Evolutionary conservation across 2,113 vertebrate genomes (phyloP), one percentile per base, ranked within the genome.

Genomic region (Smithornis capensis): DNA sequence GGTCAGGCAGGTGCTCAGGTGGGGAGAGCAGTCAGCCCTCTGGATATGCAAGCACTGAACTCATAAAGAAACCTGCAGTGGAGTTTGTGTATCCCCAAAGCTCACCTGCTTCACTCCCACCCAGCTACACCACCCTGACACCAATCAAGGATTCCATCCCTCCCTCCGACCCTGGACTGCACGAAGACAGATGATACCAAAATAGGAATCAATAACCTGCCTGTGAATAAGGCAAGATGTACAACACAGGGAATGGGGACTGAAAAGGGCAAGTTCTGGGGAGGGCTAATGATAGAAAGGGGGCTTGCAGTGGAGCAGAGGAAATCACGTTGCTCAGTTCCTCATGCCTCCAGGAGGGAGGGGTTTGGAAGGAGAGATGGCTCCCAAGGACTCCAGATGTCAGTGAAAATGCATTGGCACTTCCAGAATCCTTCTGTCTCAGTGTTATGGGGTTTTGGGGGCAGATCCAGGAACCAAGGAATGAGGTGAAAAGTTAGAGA

Each of bases 201-300:
- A 78, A 85, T 10, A 73, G 70, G 82, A 83, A 96, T 96, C 93
- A 65, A 95, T 97, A 97, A 68, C 15, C 9, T 3, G 74, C 47
- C 14, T 93, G 78, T 60, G 91, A 89, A 57, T 78, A 78, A 95
- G 88, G 90, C 50, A 91, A 95, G 95, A 96, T 95, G 89, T 59
- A 95, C 82, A 52, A 65, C 7, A 2, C 19, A 83, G 56, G 63
- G 95, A 96, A 97, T 87, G 67, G 83, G 94, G 80, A 67, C 60
- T 96, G 96, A 97, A 97, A 97, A 96, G 96, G 86, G 93, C 95
- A 97, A 87, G 63, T 76, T 82, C 68, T 60, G 68, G 70, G 35
- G 69, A 95, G 76, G 74, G 83, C 44, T 92, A 50, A 93, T 95
- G 90, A 94, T 65, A 53, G 45, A 76, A 67, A 64, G 38, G 8